A percentile compares a stretch with the other conserved stretches of the same genome.
Conservation (phyloP, 2,888 invertebrate species). For the Synanthedon tipuliformis region DNA sequence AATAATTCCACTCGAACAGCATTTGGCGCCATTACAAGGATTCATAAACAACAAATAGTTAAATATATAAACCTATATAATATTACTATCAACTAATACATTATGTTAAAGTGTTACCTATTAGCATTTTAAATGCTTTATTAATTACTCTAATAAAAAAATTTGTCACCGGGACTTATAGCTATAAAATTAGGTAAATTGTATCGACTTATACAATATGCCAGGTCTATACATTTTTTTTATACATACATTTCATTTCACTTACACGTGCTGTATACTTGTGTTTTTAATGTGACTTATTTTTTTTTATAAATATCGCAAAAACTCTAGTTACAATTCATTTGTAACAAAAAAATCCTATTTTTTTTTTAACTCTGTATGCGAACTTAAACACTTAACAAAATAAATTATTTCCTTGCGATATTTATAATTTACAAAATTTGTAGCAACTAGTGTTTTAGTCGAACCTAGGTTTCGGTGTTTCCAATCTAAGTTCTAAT, state of each 20-base stretch:
- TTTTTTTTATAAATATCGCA: too few species aligned
- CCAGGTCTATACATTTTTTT: background rate
- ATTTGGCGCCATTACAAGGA: constrained; percentile 33
- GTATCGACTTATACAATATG: background rate
- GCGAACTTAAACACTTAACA: too few species aligned
- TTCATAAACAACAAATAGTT: constrained; percentile 6
- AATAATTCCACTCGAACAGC: constrained; percentile 38
- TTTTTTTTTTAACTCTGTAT: too few species aligned
- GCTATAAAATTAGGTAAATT: background rate
- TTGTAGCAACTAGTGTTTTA: too few species aligned
- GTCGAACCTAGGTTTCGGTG: too few species aligned
- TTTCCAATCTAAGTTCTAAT: too few species aligned
- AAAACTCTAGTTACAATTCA: too few species aligned
- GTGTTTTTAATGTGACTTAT: background rate
- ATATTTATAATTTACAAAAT: too few species aligned
- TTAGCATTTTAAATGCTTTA: constrained; percentile 18
- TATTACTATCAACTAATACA: background rate
- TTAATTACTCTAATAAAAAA: constrained; percentile 6
- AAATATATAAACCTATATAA: constrained; percentile 11
- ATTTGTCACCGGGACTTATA: constrained; percentile 3
- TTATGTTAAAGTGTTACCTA: constrained; percentile 4
- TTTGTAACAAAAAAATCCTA: too few species aligned
- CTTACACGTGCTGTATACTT: background rate
- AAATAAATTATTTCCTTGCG: too few species aligned
- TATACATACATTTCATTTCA: background rate